Evolutionary conservation across 64 coral and sea anemone genomes (phyloP).

Genomic region (Dendrophyllia cribrosa): DNA sequence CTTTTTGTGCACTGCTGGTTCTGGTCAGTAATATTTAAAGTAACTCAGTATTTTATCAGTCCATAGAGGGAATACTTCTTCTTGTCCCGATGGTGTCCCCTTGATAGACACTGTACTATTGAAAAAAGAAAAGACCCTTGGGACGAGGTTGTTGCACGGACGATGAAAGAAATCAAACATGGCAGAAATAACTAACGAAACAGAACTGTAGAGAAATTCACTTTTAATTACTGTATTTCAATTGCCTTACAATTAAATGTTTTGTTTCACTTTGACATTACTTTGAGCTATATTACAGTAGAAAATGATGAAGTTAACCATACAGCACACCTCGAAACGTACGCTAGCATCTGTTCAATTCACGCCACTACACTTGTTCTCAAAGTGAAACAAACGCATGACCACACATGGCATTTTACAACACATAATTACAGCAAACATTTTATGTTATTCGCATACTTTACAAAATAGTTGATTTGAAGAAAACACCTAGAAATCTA

Average conservation of each 20-base stretch:
- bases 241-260: not conserved
- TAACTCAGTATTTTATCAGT: no score
- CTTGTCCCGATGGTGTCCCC: no score
- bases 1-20: no score
- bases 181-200: not conserved
- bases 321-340: not conserved
- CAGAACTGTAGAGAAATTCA: not conserved
- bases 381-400: not conserved
- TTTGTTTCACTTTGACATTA: not conserved
- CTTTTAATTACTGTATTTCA: not conserved
- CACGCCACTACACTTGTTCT: not conserved
- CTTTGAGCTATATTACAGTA: not conserved
- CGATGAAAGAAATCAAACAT: not conserved
- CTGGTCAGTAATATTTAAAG: no score
- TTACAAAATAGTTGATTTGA: constrained; percentile 6
- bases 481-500: no score
- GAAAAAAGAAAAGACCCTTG: no score
- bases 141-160: no score
- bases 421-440: not conserved
- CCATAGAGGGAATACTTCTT: no score
- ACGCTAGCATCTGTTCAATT: not conserved
- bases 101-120: no score
- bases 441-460: not conserved
- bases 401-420: not conserved
- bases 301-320: not conserved